Conservation (phyloP, 2,113 vertebrate genomes). For the Gallinago paraguaiae region DNA sequence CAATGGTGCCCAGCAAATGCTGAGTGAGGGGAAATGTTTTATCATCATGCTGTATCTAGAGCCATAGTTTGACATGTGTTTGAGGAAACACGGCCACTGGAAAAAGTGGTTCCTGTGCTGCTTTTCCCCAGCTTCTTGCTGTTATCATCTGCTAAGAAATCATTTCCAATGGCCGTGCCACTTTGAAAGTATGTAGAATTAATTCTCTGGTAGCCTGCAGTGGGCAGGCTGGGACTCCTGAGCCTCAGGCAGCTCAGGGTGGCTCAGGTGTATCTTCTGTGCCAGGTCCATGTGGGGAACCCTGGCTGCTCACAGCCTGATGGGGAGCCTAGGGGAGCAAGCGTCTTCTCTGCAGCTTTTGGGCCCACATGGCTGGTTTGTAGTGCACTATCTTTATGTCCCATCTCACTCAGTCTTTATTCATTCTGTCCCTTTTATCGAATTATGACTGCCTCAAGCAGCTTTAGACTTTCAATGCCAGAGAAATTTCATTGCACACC, state of each 20-base stretch:
- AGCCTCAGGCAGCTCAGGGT: not conserved
- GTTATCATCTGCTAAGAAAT: not conserved
- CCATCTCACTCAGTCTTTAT: not conserved
- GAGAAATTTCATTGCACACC: not conserved
- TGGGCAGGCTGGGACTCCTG: not conserved
- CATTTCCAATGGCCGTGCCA: not conserved
- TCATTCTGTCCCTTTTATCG: not conserved
- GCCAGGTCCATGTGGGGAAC: not conserved
- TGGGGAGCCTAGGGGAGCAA: not conserved
- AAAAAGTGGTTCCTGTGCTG: not conserved
- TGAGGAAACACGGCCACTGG: not conserved
- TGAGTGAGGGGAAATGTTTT: not conserved
- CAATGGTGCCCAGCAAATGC: not conserved
- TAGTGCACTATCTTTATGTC: not conserved
- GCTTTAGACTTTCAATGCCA: not conserved
- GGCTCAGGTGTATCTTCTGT: not conserved
- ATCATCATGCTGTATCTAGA: not conserved
- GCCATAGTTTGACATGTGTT: not conserved
- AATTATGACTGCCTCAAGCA: not conserved
- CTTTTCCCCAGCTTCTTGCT: not conserved
- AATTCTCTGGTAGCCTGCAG: not conserved
- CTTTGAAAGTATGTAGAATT: not conserved
- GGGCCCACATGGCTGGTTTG: not conserved
- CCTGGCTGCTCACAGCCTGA: not conserved
- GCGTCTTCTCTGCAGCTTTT: not conserved